Evolutionary conservation across 2,113 vertebrate genomes (phyloP), one percentile per base, ranked within the genome.

Genomic region (Zosterops lateralis): DNA sequence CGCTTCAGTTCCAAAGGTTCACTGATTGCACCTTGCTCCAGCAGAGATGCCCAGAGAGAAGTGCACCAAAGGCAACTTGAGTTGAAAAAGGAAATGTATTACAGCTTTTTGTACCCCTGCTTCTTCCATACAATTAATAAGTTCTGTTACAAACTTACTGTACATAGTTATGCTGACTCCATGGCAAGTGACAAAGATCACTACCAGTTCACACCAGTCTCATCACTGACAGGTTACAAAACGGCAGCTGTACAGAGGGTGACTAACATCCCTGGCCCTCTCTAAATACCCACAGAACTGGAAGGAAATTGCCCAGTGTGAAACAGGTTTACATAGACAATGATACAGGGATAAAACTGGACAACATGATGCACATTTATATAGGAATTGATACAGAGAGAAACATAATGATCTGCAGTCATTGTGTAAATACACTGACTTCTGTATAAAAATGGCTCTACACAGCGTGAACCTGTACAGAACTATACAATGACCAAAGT

Each of bases 381-480:
- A 42, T 42, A 42, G 42, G 42, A 42, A 42, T 42, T 22, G 10
- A n/a, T 44, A 10, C 32, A 28, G 4, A 44, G 12, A 42, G 12
- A 45, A 45, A 34, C 14, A 20, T 19, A 34, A 15, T 10, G 18
- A 20, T 57, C 53, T 28, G 24, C 3, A 1, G 38, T 38, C 38
- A 38, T 16, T 34, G 17, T 45, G 32, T 28, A 45, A 45, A 45
- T 57, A 8, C 5, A 32, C 6, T 25, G 38, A 71, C 15, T 17
- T 54, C 20, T 24, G 12, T 40, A 44, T 38, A 53, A 32, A 71
- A 71, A 25, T 10, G 29, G 28, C 68, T 54, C 2, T n/a, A 26
- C 16, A 32, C 31, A n/a, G 26, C 1, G 5, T 1, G 3, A 56
- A 40, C 16, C 3, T 4, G 3, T 25, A 24, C 18, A 32, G 21